phyloP scores from a whole-genome alignment of 2,113 vertebrate species.

The Progne subis region DNA sequence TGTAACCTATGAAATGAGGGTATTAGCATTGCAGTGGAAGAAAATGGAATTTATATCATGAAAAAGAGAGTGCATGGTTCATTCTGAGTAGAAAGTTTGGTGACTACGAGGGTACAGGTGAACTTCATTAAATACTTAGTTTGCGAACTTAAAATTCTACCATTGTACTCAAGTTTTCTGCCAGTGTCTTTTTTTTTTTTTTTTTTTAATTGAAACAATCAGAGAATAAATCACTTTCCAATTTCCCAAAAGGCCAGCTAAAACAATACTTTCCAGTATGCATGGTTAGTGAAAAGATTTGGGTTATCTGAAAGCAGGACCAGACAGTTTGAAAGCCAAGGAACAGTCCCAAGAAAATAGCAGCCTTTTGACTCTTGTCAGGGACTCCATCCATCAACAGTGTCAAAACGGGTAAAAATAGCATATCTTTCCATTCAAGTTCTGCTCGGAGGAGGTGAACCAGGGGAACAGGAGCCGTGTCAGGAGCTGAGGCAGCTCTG shows the following conservation, averaged over 20 bases:
- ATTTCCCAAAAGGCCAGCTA: background rate
- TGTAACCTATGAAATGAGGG: background rate
- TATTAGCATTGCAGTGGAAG: background rate
- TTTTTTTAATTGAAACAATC: background rate
- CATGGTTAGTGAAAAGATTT: background rate
- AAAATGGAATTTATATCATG: background rate
- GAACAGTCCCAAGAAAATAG: background rate
- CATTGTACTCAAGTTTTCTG: background rate
- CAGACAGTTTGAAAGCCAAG: background rate
- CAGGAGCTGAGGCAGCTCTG: background rate
- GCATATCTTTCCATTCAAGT: background rate
- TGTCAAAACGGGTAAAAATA: background rate
- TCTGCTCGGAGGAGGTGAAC: background rate
- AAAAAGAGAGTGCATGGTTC: background rate
- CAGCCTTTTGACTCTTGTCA: conserved; percentile 1
- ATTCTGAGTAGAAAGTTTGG: background rate
- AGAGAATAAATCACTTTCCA: background rate
- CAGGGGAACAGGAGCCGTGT: background rate
- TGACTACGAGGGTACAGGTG: background rate
- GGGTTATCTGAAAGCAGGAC: background rate
- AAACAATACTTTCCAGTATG: background rate
- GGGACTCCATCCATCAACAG: background rate
- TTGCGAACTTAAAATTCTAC: background rate
- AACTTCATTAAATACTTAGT: background rate
- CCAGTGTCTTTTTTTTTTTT: background rate